Percentiles rank a stretch among this genome's conserved stretches.
Evolutionary conservation across 2,113 vertebrate genomes (phyloP).

Genomic region (Dromaius novaehollandiae): DNA sequence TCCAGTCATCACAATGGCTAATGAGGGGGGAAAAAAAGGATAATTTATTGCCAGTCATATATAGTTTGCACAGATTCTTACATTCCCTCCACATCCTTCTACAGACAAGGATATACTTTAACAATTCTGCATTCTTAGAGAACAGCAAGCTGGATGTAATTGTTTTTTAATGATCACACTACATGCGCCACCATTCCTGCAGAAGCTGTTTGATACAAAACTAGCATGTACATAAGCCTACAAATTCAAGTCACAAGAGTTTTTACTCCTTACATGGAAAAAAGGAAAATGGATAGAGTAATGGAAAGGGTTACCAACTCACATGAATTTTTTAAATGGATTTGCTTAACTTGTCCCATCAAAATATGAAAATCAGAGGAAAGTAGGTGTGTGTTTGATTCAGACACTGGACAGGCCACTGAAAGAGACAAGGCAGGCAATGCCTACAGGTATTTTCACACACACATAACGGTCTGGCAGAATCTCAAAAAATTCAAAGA

Average conservation of each 20-base stretch:
- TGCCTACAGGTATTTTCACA: background rate
- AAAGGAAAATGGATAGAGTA: background rate
- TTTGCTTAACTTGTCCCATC: background rate
- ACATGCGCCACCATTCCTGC: background rate
- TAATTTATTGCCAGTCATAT: background rate
- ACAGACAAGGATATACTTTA: background rate
- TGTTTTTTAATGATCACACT: background rate
- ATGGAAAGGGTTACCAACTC: background rate
- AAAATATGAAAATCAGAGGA: background rate
- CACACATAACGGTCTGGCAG: background rate
- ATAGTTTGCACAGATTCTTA: background rate
- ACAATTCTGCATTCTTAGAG: background rate
- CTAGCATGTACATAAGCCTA: background rate
- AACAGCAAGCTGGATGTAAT: background rate
- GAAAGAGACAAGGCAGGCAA: background rate
- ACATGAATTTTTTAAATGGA: background rate
- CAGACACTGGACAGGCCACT: background rate
- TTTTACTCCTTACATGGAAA: background rate
- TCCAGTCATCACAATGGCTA: background rate
- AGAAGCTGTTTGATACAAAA: background rate
- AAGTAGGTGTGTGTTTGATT: background rate
- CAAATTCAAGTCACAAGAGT: background rate
- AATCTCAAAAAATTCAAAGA: background rate
- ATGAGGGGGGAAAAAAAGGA: rapidly evolving
- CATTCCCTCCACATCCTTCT: background rate